These are phyloP conservation scores for Megalopta genalis DNA, from an alignment of 1,140 invertebrate genomes.

Conservation along the genomic window DNA sequence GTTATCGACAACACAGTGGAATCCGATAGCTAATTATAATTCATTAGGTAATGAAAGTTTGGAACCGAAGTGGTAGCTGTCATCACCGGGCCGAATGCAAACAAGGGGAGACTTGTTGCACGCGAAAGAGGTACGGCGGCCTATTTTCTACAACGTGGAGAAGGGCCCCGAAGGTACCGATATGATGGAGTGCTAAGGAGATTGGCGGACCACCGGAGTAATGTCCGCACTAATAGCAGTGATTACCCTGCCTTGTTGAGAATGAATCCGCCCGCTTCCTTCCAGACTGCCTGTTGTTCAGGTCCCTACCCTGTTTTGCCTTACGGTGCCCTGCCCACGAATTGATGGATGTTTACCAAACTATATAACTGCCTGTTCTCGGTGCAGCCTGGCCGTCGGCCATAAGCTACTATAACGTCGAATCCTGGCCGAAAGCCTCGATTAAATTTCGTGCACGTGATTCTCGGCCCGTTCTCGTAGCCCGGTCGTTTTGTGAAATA, in stretches of 20 bases:
- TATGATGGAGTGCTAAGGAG: constrained; percentile 69
- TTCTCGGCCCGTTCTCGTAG: not conserved
- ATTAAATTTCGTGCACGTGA: constrained; percentile 53
- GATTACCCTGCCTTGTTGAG: constrained; percentile 77
- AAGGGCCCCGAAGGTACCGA: constrained; percentile 55
- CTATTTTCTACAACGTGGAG: constrained; percentile 52
- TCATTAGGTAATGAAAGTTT: not conserved
- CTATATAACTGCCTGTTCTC: constrained; percentile 60
- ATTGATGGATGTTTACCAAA: constrained; percentile 78
- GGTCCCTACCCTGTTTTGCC: constrained; percentile 38
- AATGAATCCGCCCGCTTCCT: constrained; percentile 74
- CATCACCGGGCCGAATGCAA: not conserved
- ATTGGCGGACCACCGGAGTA: constrained; percentile 79
- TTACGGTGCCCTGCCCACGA: constrained; percentile 59
- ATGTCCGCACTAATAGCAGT: constrained; percentile 79
- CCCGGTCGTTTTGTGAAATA: not conserved
- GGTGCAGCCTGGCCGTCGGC: constrained; percentile 40
- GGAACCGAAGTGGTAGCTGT: not conserved
- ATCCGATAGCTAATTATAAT: not conserved
- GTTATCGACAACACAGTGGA: too few relatives aligned
- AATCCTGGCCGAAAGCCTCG: constrained; percentile 47
- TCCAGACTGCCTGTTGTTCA: constrained; percentile 59
- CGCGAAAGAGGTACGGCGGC: constrained; percentile 20
- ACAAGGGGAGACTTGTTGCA: constrained; percentile 24
- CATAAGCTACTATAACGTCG: constrained; percentile 55